These are phyloP conservation scores for Vanessa cardui DNA, from an alignment of 2,888 invertebrate species.

Conservation along the genomic window DNA sequence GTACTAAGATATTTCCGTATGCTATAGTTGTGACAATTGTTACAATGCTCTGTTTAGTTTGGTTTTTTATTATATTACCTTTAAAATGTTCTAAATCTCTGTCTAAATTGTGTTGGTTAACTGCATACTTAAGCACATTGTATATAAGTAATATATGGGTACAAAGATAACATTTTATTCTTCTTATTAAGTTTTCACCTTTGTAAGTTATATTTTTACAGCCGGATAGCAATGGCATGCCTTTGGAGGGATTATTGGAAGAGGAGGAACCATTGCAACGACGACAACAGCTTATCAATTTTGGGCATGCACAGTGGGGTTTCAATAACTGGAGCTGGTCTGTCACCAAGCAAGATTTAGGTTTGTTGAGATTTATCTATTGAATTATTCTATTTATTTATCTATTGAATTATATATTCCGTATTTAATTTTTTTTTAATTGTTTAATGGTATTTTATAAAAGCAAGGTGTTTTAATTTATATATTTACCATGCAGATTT, in stretches of 20 bases:
- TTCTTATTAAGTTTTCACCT: too few species aligned
- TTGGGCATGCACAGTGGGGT: slow-evolving; percentile 77
- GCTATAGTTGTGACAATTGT: too few species aligned
- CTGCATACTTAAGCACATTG: too few species aligned
- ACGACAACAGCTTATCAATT: slow-evolving; percentile 74
- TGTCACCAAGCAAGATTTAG: slow-evolving; percentile 76
- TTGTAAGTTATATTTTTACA: not conserved
- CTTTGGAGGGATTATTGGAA: slow-evolving; percentile 49
- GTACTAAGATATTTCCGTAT: too few species aligned
- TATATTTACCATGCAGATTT: slow-evolving; percentile 62
- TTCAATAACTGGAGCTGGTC: slow-evolving; percentile 80
- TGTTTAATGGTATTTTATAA: not conserved
- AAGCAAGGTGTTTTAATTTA: not conserved
- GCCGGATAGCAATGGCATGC: slow-evolving; percentile 32
- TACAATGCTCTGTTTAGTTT: too few species aligned
- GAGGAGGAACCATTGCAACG: slow-evolving; percentile 65
- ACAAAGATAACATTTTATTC: too few species aligned
- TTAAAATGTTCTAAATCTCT: too few species aligned
- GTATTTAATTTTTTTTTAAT: not conserved
- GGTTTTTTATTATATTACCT: too few species aligned
- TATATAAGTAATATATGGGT: too few species aligned
- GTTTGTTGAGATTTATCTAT: slow-evolving; percentile 46
- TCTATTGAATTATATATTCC: too few species aligned
- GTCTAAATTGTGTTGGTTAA: too few species aligned
- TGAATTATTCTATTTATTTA: not conserved